phyloP scores from a whole-genome alignment of 2,888 invertebrate species.

The Orthosia gothica region DNA sequence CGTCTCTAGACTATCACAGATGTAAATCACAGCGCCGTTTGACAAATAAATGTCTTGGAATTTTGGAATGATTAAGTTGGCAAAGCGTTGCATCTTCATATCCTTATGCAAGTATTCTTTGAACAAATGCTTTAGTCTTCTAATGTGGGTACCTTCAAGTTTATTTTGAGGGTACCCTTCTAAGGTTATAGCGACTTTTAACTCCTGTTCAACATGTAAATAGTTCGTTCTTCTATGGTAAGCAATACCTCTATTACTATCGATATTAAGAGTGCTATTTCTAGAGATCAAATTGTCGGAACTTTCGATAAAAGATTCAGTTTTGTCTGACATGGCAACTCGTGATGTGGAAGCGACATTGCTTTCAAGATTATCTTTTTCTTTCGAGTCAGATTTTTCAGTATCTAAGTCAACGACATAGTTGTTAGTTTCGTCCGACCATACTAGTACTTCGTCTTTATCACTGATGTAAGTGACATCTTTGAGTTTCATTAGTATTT shows the following conservation, averaged over 20 bases:
- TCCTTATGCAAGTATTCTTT: constrained; percentile 87
- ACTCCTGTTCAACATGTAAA: constrained; percentile 84
- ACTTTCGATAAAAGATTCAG: constrained; percentile 81
- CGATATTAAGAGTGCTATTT: constrained; percentile 82
- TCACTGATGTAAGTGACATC: constrained; percentile 79
- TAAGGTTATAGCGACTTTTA: constrained; percentile 85
- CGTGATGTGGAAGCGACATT: constrained; percentile 69
- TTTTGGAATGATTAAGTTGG: constrained; percentile 84
- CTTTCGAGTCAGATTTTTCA: constrained; percentile 57
- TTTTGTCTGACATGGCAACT: constrained; percentile 79
- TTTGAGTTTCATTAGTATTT: constrained; percentile 79
- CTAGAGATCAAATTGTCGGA: constrained; percentile 79
- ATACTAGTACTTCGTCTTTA: constrained; percentile 79
- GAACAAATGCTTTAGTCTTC: constrained; percentile 84
- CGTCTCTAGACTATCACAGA: constrained; percentile 88
- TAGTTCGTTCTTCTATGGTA: constrained; percentile 88
- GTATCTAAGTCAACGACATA: constrained; percentile 65
- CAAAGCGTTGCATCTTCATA: constrained; percentile 83
- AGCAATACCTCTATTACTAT: constrained; percentile 86
- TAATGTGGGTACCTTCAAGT: constrained; percentile 85
- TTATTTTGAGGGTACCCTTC: constrained; percentile 87
- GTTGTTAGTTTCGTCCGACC: constrained; percentile 77
- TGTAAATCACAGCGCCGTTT: constrained; percentile 87
- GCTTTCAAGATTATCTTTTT: constrained; percentile 51
- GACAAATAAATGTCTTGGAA: constrained; percentile 87